Base-by-base conservation (phyloP, 2,797 vertebrate genomes). In the Helicolenus hilgendorfi region DNA sequence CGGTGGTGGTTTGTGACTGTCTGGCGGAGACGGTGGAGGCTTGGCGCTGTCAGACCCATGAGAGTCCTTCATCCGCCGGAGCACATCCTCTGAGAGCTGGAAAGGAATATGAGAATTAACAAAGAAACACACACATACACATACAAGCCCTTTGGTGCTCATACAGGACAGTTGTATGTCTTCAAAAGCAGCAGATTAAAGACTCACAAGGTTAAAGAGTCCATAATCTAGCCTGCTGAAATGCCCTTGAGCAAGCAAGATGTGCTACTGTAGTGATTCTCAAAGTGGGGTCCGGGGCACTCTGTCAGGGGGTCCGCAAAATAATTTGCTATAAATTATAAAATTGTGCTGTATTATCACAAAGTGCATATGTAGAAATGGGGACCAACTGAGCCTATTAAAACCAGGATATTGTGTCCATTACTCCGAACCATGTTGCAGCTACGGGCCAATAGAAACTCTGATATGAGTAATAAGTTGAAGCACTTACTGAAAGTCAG, bases 11-110 rank as follows among this genome's bases (percentile, higher is more conserved):
- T 89, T 94, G 26, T 64, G 81, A 72, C 59, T 77, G 3, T 93
- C 95, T 29, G 78, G 3, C 7, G 86, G 77, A 41, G 91, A 9
- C 1, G 72, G 22, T 0, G 84, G 60, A 2, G 90, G 38, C 72
- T 95, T 93, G 76, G 27, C 3, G 15, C 58, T 53, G 41, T 70
- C 87, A 77, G 93, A 69, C 45, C 64, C 85, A 15, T 75, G 86
- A 72, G 93, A 31, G 2, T 97, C 95, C 72, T 92, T 95, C 97
- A 98, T 97, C 84, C 97, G 90, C 55, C 85, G 89, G 38, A 97
- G 93, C 67, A 98, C 95, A 77, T 97, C 94, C 4, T 93, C 94
- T 31, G 97, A 97, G 33, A 97, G 94, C 97, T 98, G 91, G 55
- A 82, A 20, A 72, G 72, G 41, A 90, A 73, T 11, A 18, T 29